A percentile compares a stretch with the other conserved stretches of the same genome.
These are phyloP conservation scores for Volucella inanis DNA, from an alignment of 2,888 invertebrate genomes.

Conservation along the genomic window DNA sequence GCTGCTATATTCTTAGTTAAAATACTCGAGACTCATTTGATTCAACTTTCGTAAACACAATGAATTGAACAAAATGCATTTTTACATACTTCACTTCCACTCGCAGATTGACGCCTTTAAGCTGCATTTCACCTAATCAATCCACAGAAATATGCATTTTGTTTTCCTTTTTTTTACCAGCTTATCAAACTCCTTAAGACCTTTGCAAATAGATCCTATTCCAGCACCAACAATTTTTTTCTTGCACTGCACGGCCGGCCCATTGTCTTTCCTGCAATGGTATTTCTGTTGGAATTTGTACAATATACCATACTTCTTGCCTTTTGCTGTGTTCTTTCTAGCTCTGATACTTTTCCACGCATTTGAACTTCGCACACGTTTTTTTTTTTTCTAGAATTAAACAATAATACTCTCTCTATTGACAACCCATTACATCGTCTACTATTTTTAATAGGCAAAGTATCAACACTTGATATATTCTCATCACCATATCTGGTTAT, in stretches of 20 bases:
- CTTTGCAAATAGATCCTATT: constrained; percentile 7
- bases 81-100: not conserved
- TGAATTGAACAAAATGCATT: not conserved
- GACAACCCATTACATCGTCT: not conserved
- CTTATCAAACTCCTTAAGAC: constrained; percentile 25
- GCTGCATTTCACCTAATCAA: constrained; percentile 13
- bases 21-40: not conserved
- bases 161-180: constrained; percentile 8
- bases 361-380: not conserved
- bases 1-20: not conserved
- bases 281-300: not conserved
- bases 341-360: not conserved
- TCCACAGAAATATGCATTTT: constrained; percentile 21
- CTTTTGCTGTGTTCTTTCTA: not conserved
- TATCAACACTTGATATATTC: no score
- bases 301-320: not conserved
- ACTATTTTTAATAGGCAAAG: not conserved
- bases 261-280: not conserved
- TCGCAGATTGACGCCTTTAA: constrained; percentile 23
- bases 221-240: not conserved
- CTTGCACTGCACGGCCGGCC: not conserved
- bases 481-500: no score
- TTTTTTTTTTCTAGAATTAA: no score
- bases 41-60: not conserved
- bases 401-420: no score